Conservation (phyloP, 1,140 invertebrate species). For the Neotoxoptera formosana region DNA sequence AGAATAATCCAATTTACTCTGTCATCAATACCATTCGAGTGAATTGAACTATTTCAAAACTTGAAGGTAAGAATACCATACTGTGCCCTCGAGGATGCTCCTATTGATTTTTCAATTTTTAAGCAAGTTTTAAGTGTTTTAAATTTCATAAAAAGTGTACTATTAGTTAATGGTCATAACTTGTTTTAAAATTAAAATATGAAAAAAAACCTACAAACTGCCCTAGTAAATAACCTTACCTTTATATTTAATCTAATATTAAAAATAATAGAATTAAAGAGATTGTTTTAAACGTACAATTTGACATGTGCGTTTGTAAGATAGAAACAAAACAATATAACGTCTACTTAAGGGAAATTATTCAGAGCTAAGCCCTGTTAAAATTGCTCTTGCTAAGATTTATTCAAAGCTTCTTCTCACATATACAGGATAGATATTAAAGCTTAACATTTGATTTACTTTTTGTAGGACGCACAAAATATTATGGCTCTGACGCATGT, state of each 20-base stretch:
- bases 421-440: background rate
- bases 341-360: background rate
- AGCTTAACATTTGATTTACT: background rate
- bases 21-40: too few relatives aligned
- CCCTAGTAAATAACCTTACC: too few relatives aligned
- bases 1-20: too few relatives aligned
- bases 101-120: background rate
- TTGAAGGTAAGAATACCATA: too few relatives aligned
- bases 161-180: background rate
- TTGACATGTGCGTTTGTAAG: too few relatives aligned
- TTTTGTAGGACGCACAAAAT: slow-evolving; percentile 86
- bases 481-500: slow-evolving; percentile 94
- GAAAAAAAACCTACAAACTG: too few relatives aligned
- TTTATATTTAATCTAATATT: too few relatives aligned
- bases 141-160: background rate
- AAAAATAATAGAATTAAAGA: too few relatives aligned
- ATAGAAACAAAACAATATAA: background rate
- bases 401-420: background rate
- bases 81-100: background rate
- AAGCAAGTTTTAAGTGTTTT: background rate
- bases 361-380: background rate
- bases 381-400: background rate
- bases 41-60: too few relatives aligned
- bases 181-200: too few relatives aligned
- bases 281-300: too few relatives aligned